These are phyloP conservation scores for Melanostigma gelatinosum DNA, from an alignment of 2,113 vertebrate genomes.

Conservation along the genomic window DNA sequence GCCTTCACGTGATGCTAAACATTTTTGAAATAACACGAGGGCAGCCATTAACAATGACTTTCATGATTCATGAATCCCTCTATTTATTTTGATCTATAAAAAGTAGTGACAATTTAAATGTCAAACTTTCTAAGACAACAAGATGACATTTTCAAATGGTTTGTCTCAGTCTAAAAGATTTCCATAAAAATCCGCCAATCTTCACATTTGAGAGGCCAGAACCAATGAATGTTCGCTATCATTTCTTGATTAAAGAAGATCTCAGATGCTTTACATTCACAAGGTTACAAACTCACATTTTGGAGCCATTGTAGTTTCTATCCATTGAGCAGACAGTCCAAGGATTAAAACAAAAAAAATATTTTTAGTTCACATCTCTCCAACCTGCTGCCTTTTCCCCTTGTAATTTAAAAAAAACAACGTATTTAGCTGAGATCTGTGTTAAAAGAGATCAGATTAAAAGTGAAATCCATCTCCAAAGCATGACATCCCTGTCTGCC, in stretches of 20 bases:
- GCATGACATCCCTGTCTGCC: slow-evolving; percentile 6
- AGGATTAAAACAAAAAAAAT: not conserved
- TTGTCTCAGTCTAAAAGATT: not conserved
- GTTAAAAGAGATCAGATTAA: not conserved
- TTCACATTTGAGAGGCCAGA: not conserved
- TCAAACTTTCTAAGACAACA: not conserved
- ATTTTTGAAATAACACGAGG: not conserved
- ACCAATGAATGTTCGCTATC: not conserved
- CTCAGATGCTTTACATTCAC: not conserved
- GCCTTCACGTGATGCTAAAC: not conserved
- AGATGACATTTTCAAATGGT: not conserved
- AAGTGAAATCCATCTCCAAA: not conserved
- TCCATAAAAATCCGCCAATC: not conserved
- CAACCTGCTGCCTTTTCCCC: not conserved
- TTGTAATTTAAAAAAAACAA: not conserved
- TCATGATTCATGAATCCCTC: not conserved
- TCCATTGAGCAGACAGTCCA: not conserved
- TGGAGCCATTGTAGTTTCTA: not conserved
- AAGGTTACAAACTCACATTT: not conserved
- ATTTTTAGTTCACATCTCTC: not conserved
- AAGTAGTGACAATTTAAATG: no score
- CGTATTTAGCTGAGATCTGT: not conserved
- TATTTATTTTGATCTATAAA: no score
- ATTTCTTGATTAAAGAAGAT: not conserved
- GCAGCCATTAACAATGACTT: not conserved